These are phyloP conservation scores for Zeus faber DNA, from an alignment of 2,113 vertebrate genomes.

Conservation along the genomic window DNA sequence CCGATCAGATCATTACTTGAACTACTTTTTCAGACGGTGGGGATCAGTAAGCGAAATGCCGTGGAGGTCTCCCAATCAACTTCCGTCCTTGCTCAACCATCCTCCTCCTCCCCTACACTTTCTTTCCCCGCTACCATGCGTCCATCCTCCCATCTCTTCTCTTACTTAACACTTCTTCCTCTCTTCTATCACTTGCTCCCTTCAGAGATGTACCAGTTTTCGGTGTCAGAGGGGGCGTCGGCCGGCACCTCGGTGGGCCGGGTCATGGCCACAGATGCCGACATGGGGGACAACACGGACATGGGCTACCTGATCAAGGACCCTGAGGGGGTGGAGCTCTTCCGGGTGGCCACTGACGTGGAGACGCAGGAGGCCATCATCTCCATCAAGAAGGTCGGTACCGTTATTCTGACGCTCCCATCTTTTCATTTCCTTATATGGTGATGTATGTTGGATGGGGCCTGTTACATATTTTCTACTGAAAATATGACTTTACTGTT, in stretches of 20 bases:
- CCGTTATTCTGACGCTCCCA: too few species aligned
- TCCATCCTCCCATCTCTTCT: not conserved
- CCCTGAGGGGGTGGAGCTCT: constrained; percentile 82
- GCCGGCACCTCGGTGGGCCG: constrained; percentile 87
- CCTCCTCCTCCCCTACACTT: too few species aligned
- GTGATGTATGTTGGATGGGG: too few species aligned
- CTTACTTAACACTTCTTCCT: constrained; percentile 15
- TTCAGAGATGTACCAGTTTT: constrained; percentile 97
- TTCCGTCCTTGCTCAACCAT: too few species aligned
- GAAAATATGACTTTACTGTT: too few species aligned
- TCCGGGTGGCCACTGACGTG: constrained; percentile 88
- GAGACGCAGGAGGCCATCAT: constrained; percentile 93
- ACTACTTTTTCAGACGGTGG: too few species aligned
- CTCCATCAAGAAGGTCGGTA: constrained; percentile 86
- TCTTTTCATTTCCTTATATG: too few species aligned
- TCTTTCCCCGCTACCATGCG: too few species aligned
- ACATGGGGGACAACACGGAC: constrained; percentile 95
- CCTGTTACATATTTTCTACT: too few species aligned
- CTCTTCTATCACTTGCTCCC: constrained; percentile 1
- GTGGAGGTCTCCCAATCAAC: too few species aligned
- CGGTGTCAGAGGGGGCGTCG: constrained; percentile 82
- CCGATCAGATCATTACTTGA: too few species aligned
- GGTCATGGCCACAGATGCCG: constrained; percentile 89
- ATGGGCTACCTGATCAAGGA: constrained; percentile 93
- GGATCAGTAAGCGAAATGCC: too few species aligned